These are phyloP conservation scores for Baryphthengus martii DNA, from an alignment of 2,113 vertebrate species.

Conservation along the genomic window DNA sequence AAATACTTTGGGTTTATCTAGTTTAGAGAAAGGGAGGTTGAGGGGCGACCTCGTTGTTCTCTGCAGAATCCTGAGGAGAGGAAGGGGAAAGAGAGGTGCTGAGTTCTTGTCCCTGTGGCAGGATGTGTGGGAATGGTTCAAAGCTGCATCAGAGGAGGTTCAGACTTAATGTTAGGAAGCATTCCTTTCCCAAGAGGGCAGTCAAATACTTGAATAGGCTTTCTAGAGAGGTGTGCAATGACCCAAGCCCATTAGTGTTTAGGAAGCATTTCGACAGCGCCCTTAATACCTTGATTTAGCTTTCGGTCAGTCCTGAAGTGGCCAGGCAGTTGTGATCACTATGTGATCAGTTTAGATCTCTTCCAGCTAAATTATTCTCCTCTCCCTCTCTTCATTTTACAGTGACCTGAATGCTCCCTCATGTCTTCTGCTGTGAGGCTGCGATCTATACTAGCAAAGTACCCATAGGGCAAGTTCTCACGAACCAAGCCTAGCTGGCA, in stretches of 20 bases:
- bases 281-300: neutral
- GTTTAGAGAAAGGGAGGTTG: no score
- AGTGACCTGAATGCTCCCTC: neutral
- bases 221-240: neutral
- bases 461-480: neutral
- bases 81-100: neutral
- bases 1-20: no score
- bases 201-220: neutral
- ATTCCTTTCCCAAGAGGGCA: neutral
- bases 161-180: neutral
- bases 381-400: neutral
- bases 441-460: neutral
- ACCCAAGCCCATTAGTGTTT: neutral
- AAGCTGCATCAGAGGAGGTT: neutral
- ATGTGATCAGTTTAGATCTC: accelerated
- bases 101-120: neutral
- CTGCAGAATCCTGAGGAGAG: neutral
- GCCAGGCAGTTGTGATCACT: neutral
- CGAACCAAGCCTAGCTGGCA: neutral
- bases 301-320: neutral
- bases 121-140: neutral
- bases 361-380: neutral
- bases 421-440: neutral
- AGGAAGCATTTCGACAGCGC: neutral
- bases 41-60: neutral